Percentiles rank a stretch among this genome's conserved stretches.
phyloP scores from a whole-genome alignment of 2,113 vertebrate genomes.

The Garra rufa region DNA sequence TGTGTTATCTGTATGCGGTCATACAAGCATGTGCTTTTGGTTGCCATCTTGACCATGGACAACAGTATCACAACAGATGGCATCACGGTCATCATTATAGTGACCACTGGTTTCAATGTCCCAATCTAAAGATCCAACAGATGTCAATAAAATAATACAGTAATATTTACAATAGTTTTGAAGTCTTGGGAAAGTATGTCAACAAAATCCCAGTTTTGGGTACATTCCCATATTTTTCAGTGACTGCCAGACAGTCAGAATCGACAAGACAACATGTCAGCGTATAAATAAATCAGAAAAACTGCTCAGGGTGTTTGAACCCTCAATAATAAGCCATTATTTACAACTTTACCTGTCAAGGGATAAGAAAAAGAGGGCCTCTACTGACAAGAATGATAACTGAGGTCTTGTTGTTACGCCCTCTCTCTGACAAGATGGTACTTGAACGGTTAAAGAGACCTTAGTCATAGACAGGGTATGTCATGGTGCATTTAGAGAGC shows the following conservation, averaged over 20 bases:
- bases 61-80: slow-evolving; percentile 10
- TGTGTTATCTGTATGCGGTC: slow-evolving; percentile 33
- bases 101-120: neutral
- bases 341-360: slow-evolving; percentile 67
- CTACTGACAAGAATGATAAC: slow-evolving; percentile 72
- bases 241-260: slow-evolving; percentile 20
- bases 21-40: slow-evolving; percentile 23
- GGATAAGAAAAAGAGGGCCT: slow-evolving; percentile 65
- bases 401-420: slow-evolving; percentile 70
- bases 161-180: slow-evolving; percentile 13
- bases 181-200: slow-evolving; percentile 9
- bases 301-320: slow-evolving; percentile 53
- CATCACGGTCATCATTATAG: neutral
- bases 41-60: slow-evolving; percentile 27
- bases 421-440: slow-evolving; percentile 75
- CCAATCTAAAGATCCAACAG: neutral
- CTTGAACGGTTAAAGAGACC: slow-evolving; percentile 68
- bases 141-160: neutral
- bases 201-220: slow-evolving; percentile 10
- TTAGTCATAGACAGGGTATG: slow-evolving; percentile 56
- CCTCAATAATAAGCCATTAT: slow-evolving; percentile 67
- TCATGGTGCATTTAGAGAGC: slow-evolving; percentile 50
- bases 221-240: slow-evolving; percentile 2
- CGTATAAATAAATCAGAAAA: slow-evolving; percentile 65
- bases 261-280: slow-evolving; percentile 54